These are phyloP conservation scores for Onychomys arenicola DNA, from an alignment of 2,797 vertebrate genomes.

Conservation along the genomic window DNA sequence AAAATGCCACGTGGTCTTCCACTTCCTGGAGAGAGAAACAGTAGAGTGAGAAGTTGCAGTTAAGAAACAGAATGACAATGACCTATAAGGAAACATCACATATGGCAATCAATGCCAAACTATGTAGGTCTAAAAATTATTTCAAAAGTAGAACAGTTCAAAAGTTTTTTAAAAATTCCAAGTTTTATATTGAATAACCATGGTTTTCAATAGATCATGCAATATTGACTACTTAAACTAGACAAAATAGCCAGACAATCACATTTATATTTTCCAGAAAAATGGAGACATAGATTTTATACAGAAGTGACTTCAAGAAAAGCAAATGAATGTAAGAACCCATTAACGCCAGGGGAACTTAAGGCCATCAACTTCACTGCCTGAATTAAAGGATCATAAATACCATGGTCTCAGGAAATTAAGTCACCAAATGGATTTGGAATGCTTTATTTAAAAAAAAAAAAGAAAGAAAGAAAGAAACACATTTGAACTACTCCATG, in stretches of 20 bases:
- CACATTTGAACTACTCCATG: background rate
- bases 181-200: background rate
- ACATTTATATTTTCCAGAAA: background rate
- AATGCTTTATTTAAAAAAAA: slow-evolving; percentile 41
- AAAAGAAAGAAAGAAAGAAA: too few relatives aligned
- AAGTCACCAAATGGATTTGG: slow-evolving; percentile 27
- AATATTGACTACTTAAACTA: background rate
- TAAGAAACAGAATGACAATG: background rate
- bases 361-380: background rate
- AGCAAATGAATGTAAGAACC: background rate
- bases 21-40: slow-evolving; percentile 89
- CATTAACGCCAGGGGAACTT: background rate
- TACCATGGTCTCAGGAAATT: background rate
- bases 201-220: slow-evolving; percentile 30
- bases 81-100: background rate
- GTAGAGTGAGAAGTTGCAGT: slow-evolving; percentile 66
- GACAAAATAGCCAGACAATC: background rate
- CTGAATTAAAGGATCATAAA: background rate
- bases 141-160: background rate
- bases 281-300: slow-evolving; percentile 1
- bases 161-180: slow-evolving; percentile 37
- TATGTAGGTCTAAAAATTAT: background rate
- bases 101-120: slow-evolving; percentile 4
- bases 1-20: slow-evolving; percentile 96
- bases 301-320: background rate